These are phyloP conservation scores for Labeo catla DNA, from an alignment of 2,113 vertebrate species.

Conservation along the genomic window DNA sequence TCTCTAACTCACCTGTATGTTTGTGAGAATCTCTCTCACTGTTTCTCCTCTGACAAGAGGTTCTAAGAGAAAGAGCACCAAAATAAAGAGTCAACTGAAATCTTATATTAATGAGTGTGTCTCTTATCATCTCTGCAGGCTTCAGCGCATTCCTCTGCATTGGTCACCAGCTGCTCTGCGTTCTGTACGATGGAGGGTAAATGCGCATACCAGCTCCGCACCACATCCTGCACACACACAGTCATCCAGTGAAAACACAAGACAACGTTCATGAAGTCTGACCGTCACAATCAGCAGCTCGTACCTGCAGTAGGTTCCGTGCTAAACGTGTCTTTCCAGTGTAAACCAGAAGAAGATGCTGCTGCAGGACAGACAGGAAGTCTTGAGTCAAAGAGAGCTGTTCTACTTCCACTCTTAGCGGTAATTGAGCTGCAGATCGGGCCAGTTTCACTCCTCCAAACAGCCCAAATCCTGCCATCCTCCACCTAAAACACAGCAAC, in stretches of 20 bases:
- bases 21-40: constrained; percentile 74
- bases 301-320: constrained; percentile 93
- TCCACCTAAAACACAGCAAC: constrained; percentile 77
- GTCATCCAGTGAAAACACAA: not conserved
- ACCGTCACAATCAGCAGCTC: not conserved
- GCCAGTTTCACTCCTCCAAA: constrained; percentile 90
- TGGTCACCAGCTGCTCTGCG: constrained; percentile 81
- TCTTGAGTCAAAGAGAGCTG: constrained; percentile 70
- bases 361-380: constrained; percentile 80
- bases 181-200: too few relatives aligned
- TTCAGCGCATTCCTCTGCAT: constrained; percentile 81
- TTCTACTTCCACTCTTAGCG: constrained; percentile 87
- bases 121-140: constrained; percentile 81
- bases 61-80: constrained; percentile 69
- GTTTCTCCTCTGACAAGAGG: constrained; percentile 76
- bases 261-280: not conserved
- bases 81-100: not conserved
- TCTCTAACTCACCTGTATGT: constrained; percentile 71
- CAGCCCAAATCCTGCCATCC: constrained; percentile 96
- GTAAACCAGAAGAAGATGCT: constrained; percentile 91
- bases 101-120: too few relatives aligned
- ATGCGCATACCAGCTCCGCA: constrained; percentile 92
- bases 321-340: constrained; percentile 94
- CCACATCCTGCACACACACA: constrained; percentile 81
- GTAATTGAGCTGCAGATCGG: constrained; percentile 81